Evolutionary conservation across 2,888 invertebrate species (phyloP), one percentile per base, ranked within the genome.

Genomic region (Neria commutata): DNA sequence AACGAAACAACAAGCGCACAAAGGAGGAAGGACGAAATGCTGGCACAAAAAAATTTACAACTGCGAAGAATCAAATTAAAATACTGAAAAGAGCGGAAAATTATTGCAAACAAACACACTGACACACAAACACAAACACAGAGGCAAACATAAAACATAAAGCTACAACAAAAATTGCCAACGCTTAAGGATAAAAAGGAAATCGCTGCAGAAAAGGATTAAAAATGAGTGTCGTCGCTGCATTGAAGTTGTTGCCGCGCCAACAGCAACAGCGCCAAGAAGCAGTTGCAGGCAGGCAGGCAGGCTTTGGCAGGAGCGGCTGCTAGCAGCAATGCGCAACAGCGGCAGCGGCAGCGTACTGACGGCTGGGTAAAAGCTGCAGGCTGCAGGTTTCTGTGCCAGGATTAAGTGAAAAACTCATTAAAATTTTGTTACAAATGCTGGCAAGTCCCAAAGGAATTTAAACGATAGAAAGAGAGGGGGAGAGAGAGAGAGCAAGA

Each of bases 51-150:
- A 58, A 64, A 68, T 54, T 25, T 60, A 67, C 60, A 62, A 65
- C 63, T 65, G 19, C 62, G 62, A 64, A 64, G 67, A 75, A 75
- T 75, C 71, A 75, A 76, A 75, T 75, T 76, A 76, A 75, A 75
- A 75, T 68, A 59, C 73, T 73, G 73, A 69, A 75, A 74, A 70
- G 61, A 74, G 69, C 72, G 76, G 73, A 75, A 76, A 76, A 75
- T 76, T 75, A 76, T 73, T 65, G 67, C 71, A 71, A 73, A 71
- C 69, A 50, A 37, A 49, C 40, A 55, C 23, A 33, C 16, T 40
- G 17, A 52, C 40, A 25, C 5, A 52, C 40, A 40, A 40, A 14
- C 52, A 24, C 17, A 42, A 6, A n/a, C n/a, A 26, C 55, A 65
- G 52, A 58, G 58, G 50, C 50, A 61, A 61, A 56, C 63, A 69